A percentile compares a stretch with the other conserved stretches of the same genome.
Evolutionary conservation across 2,888 invertebrate species (phyloP).

Genomic region (Pammene aurita): DNA sequence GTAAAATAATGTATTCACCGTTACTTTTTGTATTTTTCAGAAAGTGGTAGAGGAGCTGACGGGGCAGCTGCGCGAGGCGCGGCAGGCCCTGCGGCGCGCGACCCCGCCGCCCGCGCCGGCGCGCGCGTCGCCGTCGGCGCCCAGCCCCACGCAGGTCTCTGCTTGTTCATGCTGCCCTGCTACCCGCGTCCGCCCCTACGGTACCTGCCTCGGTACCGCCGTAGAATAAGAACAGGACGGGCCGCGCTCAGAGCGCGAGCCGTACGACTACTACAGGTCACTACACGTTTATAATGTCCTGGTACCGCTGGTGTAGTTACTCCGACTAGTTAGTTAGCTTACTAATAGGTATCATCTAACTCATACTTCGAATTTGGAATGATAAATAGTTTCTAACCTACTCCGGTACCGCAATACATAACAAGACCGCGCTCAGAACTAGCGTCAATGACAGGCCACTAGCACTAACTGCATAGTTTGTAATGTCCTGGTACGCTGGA

Average conservation of each 20-base stretch:
- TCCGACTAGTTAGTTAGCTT: not conserved
- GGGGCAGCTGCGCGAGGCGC: constrained; percentile 90
- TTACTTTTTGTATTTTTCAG: constrained; percentile 66
- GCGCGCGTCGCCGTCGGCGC: constrained; percentile 60
- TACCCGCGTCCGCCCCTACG: constrained; percentile 41
- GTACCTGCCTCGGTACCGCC: constrained; percentile 56
- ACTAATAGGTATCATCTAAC: not conserved
- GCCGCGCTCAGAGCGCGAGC: constrained; percentile 37
- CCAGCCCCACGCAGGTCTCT: constrained; percentile 80
- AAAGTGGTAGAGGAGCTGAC: constrained; percentile 89
- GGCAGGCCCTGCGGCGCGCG: constrained; percentile 85
- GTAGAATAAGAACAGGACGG: constrained; percentile 42
- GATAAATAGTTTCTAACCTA: too few species aligned
- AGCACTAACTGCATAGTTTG: not conserved
- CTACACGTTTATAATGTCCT: constrained; percentile 81
- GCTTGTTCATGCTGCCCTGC: constrained; percentile 81
- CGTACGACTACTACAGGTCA: constrained; percentile 84
- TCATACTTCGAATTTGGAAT: too few species aligned
- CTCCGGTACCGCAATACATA: not conserved
- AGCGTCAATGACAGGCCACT: not conserved
- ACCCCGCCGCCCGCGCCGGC: constrained; percentile 58
- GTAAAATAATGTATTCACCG: not conserved
- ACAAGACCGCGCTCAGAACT: not conserved
- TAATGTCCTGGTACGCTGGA: not conserved
- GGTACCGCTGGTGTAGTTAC: constrained; percentile 7